Evolutionary conservation across 1,140 invertebrate genomes (phyloP).

Genomic region (Fopius arisanus): DNA sequence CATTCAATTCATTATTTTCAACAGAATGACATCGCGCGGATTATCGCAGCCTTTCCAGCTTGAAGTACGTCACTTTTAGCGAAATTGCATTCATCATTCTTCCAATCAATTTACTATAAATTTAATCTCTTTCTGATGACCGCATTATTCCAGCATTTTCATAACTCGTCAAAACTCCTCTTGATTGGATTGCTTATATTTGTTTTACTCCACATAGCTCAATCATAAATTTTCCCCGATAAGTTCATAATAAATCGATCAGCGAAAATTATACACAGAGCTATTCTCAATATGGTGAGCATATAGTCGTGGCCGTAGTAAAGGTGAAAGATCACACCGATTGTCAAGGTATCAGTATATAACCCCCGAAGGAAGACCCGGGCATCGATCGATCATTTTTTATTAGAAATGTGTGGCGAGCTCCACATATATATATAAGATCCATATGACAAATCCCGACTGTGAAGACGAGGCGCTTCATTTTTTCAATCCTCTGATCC

Average conservation of each 20-base stretch:
- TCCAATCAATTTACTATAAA: neutral
- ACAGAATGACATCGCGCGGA: neutral
- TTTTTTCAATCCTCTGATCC: slow-evolving; percentile 18
- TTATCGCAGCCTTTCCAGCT: neutral
- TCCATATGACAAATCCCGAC: slow-evolving; percentile 38
- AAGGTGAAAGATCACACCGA: slow-evolving; percentile 20
- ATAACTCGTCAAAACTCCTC: neutral
- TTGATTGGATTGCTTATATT: neutral
- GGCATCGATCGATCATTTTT: slow-evolving; percentile 44
- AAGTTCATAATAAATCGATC: neutral
- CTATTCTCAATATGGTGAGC: neutral
- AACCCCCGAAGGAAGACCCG: slow-evolving; percentile 2
- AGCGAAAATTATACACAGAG: neutral
- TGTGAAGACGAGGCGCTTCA: slow-evolving; percentile 10
- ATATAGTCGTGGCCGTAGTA: neutral
- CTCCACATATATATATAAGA: slow-evolving; percentile 15
- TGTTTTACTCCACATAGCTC: no score
- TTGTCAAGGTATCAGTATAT: neutral
- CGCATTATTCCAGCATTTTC: neutral
- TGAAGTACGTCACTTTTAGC: neutral
- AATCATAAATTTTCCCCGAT: no score
- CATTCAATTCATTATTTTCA: neutral
- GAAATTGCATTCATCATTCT: neutral
- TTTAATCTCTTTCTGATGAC: neutral
- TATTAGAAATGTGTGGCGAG: slow-evolving; percentile 34